Evolutionary conservation across 2,888 invertebrate genomes (phyloP).

Genomic region (Amiota mariae): DNA sequence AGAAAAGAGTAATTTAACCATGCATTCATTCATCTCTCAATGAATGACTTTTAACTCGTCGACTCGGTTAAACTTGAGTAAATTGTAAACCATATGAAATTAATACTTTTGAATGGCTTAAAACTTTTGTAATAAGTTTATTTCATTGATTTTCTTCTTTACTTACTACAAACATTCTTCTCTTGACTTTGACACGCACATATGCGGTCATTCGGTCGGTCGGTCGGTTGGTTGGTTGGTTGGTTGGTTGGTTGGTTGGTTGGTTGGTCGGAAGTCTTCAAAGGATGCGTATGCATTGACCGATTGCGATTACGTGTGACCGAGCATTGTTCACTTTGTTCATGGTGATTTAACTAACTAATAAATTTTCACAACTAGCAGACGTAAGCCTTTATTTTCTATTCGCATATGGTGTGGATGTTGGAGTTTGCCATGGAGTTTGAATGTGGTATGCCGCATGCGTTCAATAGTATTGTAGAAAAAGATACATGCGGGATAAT

Average conservation of each 20-base stretch:
- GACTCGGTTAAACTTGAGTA: conserved; percentile 4
- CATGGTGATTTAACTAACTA: conserved; percentile 35
- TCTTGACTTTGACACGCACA: background rate
- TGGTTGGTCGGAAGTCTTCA: background rate
- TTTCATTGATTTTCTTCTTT: too few relatives aligned
- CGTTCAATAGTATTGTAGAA: background rate
- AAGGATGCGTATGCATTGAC: conserved; percentile 22
- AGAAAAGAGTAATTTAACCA: background rate
- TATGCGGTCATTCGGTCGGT: background rate
- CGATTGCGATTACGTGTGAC: conserved; percentile 33
- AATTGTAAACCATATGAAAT: conserved; percentile 30
- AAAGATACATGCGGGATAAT: background rate
- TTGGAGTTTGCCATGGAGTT: background rate
- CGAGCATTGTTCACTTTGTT: conserved; percentile 28
- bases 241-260: background rate
- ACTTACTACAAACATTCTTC: too few relatives aligned
- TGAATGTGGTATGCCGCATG: background rate
- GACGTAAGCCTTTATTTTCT: conserved; percentile 14
- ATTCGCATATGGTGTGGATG: background rate
- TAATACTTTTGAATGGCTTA: conserved; percentile 28
- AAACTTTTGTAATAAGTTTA: background rate
- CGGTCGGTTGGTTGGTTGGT: background rate
- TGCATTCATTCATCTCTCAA: background rate
- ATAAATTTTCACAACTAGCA: conserved; percentile 27
- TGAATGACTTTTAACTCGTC: background rate